Conservation (phyloP, 2,888 invertebrate genomes). For the Masnerella sp. region DNA sequence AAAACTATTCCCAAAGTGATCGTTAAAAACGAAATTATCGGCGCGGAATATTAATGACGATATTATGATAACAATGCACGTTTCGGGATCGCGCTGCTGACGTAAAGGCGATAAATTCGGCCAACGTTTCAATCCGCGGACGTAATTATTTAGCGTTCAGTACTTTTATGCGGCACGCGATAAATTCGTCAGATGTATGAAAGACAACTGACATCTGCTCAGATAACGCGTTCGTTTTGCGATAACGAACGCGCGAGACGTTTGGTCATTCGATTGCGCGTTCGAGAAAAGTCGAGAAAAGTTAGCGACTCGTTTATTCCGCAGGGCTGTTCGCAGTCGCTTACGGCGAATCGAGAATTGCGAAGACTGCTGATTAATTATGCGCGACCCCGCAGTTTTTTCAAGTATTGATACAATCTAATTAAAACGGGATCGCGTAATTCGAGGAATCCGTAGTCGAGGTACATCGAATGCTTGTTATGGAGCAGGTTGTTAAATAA, state of each 20-base stretch:
- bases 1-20: no score
- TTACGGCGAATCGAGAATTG: no score
- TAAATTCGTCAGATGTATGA: slow-evolving; percentile 8
- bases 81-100: no score
- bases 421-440: slow-evolving; percentile 17
- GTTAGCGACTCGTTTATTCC: slow-evolving; percentile 20
- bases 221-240: slow-evolving; percentile 26
- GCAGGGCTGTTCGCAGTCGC: slow-evolving; percentile 5
- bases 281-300: slow-evolving; percentile 16
- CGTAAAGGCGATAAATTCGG: neutral
- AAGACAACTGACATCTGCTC: slow-evolving; percentile 37
- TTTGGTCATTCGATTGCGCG: slow-evolving; percentile 17
- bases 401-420: slow-evolving; percentile 18
- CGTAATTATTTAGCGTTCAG: no score
- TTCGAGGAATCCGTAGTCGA: slow-evolving; percentile 8
- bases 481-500: slow-evolving; percentile 7
- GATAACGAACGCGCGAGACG: slow-evolving; percentile 14
- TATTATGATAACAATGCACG: no score
- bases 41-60: neutral
- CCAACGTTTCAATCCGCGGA: neutral
- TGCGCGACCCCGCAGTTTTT: neutral
- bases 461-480: slow-evolving; percentile 2
- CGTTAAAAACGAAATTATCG: no score
- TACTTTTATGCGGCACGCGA: neutral
- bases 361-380: slow-evolving; percentile 16